Evolutionary conservation across 1,140 invertebrate genomes (phyloP), one percentile per base, ranked within the genome.

Genomic region (Formica selysi): DNA sequence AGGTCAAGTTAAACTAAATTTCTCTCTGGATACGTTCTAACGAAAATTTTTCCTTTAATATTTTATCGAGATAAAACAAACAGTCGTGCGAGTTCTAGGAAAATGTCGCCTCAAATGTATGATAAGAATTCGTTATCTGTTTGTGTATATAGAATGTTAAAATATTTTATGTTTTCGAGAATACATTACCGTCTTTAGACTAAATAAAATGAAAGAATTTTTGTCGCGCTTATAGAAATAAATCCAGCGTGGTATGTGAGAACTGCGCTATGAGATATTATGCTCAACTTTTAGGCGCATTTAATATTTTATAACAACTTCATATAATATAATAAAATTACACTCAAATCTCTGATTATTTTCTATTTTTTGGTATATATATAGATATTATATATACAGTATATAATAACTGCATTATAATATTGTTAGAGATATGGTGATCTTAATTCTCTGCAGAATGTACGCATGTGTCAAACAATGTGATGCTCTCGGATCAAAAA

Each of bases 121-220:
- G 22, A n/a, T 22, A 70, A 3, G 2, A 57, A 70, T 36, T 54
- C 32, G 13, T 78, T 79, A 29, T 61, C 67, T 36, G 8, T 57
- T 70, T 78, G 41, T 36, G 41, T 38, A 70, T 29, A n/a, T 44
- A 51, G 26, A 70, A 22, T 26, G 48, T 59, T 29, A 80, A 68
- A 10, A 59, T 59, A 36, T 22, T 57, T 70, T 80, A 32, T 80
- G 29, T 16, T 70, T 70, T 80, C 5, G 32, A 57, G 36, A 29
- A 70, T 41, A 51, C 16, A 36, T 70, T 57, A 70, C 16, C 16
- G 13, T 57, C 38, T 7, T 36, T 16, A 80, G 51, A 80, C 62
- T 70, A 80, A 80, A 70, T 36, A 70, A 80, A 80, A 80, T 22
- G 22, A 70, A 51, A 19, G 41, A 51, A 48, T 10, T 80, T 65